A percentile compares a stretch with the other conserved stretches of the same genome.
Conservation (phyloP, 2,797 vertebrate species). For the Myripristis murdjan region DNA sequence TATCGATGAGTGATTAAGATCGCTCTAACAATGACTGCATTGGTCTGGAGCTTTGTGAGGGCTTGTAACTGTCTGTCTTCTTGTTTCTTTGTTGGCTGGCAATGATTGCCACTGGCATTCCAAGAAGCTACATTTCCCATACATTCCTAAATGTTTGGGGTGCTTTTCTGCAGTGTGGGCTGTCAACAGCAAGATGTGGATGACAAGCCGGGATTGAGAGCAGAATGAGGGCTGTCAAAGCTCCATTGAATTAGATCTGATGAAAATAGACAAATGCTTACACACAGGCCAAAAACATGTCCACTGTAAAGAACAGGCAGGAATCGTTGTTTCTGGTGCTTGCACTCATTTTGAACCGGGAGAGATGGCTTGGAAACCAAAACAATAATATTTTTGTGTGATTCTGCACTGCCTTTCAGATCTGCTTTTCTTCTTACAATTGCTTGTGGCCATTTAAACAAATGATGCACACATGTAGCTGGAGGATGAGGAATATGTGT, state of each 20-base stretch:
- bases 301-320: conserved; percentile 47
- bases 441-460: conserved; percentile 46
- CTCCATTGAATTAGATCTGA: conserved; percentile 50
- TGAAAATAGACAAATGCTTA: conserved; percentile 66
- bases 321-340: conserved; percentile 58
- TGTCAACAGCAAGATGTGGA: conserved; percentile 66
- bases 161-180: conserved; percentile 62
- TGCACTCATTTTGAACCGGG: conserved; percentile 54
- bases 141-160: conserved; percentile 76
- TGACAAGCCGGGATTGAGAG: conserved; percentile 69
- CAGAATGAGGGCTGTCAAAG: conserved; percentile 81
- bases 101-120: conserved; percentile 70
- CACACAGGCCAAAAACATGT: conserved; percentile 54
- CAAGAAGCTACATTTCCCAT: conserved; percentile 77
- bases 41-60: conserved; percentile 42
- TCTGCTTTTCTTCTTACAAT: conserved; percentile 57
- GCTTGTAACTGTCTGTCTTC: conserved; percentile 46
- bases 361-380: conserved; percentile 62
- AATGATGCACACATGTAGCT: conserved; percentile 13
- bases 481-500: conserved; percentile 13
- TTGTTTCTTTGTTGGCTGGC: conserved; percentile 59
- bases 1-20: conserved; percentile 73
- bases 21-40: conserved; percentile 21
- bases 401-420: conserved; percentile 29
- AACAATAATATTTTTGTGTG: conserved; percentile 47